Evolutionary conservation across 2,113 vertebrate genomes (phyloP).

Genomic region (Smithornis capensis): DNA sequence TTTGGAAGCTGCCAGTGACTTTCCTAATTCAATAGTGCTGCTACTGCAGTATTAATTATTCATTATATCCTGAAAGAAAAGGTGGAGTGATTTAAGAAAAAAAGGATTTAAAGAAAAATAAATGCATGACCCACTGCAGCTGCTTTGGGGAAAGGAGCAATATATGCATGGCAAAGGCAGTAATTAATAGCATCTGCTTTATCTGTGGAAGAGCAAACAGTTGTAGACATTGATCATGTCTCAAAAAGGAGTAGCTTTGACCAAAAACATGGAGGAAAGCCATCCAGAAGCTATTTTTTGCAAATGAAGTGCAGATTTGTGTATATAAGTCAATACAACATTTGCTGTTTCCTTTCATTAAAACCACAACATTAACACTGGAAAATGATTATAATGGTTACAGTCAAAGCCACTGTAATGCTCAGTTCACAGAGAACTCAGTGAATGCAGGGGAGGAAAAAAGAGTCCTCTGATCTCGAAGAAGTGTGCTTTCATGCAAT

Average conservation of each 20-base stretch:
- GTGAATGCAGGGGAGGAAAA: not conserved
- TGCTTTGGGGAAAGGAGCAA: conserved; percentile 63
- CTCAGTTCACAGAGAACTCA: conserved; percentile 44
- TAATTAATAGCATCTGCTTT: conserved; percentile 89
- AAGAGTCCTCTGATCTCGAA: not conserved
- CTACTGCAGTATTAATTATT: conserved; percentile 58
- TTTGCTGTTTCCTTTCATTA: conserved; percentile 83
- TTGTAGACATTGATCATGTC: conserved; percentile 81
- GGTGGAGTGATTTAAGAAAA: conserved; percentile 59
- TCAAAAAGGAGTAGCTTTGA: conserved; percentile 72
- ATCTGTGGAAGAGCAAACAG: conserved; percentile 73
- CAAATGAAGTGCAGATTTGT: conserved; percentile 87
- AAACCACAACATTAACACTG: conserved; percentile 78
- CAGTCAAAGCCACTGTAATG: conserved; percentile 86
- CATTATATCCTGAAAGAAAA: conserved; percentile 56
- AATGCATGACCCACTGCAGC: conserved; percentile 57
- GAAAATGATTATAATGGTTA: conserved; percentile 82
- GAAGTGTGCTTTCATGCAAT: not conserved
- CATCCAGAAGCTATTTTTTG: conserved; percentile 80
- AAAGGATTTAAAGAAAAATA: conserved; percentile 64
- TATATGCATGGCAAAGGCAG: conserved; percentile 64
- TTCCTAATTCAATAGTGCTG: conserved; percentile 42
- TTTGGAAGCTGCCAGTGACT: conserved; percentile 43
- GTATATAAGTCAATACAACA: conserved; percentile 70
- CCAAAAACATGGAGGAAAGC: conserved; percentile 71